Evolutionary conservation across 2,797 vertebrate genomes (phyloP).

Genomic region (Peromyscus attwateri): DNA sequence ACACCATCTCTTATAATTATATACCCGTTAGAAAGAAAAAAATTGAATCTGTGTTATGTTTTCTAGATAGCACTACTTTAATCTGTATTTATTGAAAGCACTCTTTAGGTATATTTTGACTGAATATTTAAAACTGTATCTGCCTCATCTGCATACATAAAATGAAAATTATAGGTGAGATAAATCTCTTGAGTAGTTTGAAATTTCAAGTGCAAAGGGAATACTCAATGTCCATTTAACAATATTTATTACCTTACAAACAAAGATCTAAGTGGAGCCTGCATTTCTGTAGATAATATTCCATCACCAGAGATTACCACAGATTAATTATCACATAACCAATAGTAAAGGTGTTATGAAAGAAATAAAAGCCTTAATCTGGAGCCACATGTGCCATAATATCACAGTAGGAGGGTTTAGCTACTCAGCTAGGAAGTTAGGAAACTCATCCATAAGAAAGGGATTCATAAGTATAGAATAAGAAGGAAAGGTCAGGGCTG

Average conservation of each 20-base stretch:
- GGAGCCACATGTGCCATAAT: neutral
- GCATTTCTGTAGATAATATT: neutral
- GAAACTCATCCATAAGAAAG: neutral
- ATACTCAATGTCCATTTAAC: neutral
- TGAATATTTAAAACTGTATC: neutral
- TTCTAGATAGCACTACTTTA: constrained; percentile 11
- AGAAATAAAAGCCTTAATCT: neutral
- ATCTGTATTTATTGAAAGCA: constrained; percentile 33
- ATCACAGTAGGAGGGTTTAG: neutral
- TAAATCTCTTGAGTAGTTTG: neutral
- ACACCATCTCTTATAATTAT: neutral
- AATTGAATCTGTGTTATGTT: neutral
- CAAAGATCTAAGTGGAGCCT: neutral
- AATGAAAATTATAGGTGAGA: neutral
- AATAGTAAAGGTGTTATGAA: neutral
- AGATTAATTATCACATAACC: neutral
- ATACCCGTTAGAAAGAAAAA: neutral
- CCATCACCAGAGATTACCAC: neutral
- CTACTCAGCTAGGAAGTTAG: neutral
- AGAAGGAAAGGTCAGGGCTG: too few species aligned
- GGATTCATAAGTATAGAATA: neutral
- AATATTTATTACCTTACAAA: neutral
- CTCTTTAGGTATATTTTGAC: neutral
- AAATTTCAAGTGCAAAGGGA: neutral
- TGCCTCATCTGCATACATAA: neutral